Base-by-base conservation (phyloP, 2,888 invertebrate species). In the Meloe dianella region DNA sequence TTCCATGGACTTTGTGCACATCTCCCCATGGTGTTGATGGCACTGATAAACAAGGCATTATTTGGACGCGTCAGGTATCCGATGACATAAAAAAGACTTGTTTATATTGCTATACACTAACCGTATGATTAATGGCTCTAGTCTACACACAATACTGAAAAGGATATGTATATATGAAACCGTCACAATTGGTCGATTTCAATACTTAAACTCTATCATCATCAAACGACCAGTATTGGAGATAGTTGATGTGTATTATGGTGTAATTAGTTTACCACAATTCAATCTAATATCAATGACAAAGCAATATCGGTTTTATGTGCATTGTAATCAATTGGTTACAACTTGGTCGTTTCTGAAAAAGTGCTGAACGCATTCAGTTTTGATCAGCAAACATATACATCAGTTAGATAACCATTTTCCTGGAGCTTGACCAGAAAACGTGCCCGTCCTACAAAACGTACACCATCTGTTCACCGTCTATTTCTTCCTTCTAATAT, bases 41-140 rank as follows among this genome's bases (percentile, higher is more conserved):
- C 82, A 82, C 79, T 83, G 84, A 84, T 84, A 84, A 84, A 84
- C 83, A 83, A 79, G 79, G 83, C 77, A 83, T 84, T 83, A 83
- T 82, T 80, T 79, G 78, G 75, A 80, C 76, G 78, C 81, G 82
- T 83, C 83, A 84, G 84, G 84, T 84, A 83, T 84, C 83, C 83
- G 84, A 84, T 84, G 84, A 84, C 83, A 84, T 84, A 84, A 84
- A 84, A 84, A 84, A 83, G 83, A 84, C 84, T 84, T 85, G 85
- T 85, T 85, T 85, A 84, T 84, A 84, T 83, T 81, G 80, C 82
- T 78, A 79, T 80, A 79, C 79, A 79, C 78, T 77, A 78, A 77
- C 78, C 76, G 75, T 82, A 82, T 84, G 83, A 83, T 85, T 84
- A 84, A 84, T 85, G 80, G 80, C 79, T 69, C 68, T 67, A 20